These are phyloP conservation scores for Cotesia congregata DNA, from an alignment of 2,888 invertebrate genomes.

Conservation along the genomic window DNA sequence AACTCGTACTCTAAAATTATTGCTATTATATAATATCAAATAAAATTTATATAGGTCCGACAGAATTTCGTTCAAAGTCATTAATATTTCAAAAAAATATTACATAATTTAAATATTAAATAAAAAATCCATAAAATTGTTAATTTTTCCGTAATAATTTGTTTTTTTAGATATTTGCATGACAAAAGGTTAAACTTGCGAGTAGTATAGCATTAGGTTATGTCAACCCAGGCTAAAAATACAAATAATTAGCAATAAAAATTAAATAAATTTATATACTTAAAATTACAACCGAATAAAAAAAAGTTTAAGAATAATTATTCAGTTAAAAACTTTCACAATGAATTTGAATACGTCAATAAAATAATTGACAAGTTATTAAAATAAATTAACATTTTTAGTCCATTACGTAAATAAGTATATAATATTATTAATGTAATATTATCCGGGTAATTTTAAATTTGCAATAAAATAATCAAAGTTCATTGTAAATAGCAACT, in stretches of 20 bases:
- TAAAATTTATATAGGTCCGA: not conserved
- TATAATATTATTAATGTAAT: not conserved
- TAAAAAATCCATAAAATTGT: not conserved
- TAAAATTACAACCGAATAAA: not conserved
- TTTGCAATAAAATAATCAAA: too few species aligned
- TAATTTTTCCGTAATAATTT: too few species aligned
- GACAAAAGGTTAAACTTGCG: conserved; percentile 30
- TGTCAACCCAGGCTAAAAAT: conserved; percentile 22
- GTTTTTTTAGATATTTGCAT: not conserved
- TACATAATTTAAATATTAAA: not conserved
- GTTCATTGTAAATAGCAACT: too few species aligned
- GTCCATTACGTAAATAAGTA: not conserved
- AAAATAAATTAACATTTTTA: not conserved
- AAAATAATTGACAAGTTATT: conserved; percentile 1
- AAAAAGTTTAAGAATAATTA: not conserved
- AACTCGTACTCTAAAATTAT: not conserved
- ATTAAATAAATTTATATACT: not conserved
- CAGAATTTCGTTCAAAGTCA: not conserved
- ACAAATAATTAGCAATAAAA: not conserved
- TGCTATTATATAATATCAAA: not conserved
- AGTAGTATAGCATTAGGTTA: conserved; percentile 30
- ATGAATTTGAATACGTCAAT: not conserved
- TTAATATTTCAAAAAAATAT: not conserved
- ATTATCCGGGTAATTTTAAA: not conserved
- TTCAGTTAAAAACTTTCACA: not conserved